Conservation (phyloP, 92 coral and sea anemone genomes). For the Heteractis magnifica region DNA sequence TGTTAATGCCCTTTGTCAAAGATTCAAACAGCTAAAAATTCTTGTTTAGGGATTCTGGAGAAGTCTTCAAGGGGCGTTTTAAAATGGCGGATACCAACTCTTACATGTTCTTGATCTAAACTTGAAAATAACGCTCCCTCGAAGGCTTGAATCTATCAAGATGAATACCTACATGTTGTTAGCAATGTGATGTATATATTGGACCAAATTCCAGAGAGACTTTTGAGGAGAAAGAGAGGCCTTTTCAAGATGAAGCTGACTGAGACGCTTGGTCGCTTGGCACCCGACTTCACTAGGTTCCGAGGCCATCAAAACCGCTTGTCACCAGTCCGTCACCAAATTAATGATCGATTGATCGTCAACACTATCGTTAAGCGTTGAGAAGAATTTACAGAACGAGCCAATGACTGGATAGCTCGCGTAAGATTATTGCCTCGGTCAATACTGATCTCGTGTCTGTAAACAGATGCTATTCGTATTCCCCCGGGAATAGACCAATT, state of each 20-base stretch:
- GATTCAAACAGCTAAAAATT: not conserved
- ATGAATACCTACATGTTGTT: constrained; percentile 17
- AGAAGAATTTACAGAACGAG: constrained; percentile 18
- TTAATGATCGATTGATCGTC: constrained; percentile 41
- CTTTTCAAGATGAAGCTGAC: constrained; percentile 1
- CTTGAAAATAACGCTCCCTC: constrained; percentile 2
- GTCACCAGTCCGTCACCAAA: constrained; percentile 45
- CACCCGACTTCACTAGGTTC: constrained; percentile 14
- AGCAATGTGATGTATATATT: not conserved
- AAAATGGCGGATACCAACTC: constrained; percentile 31
- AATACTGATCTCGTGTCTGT: constrained; percentile 27
- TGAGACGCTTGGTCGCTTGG: constrained; percentile 29
- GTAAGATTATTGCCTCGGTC: constrained; percentile 20
- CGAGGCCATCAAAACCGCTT: constrained; percentile 8
- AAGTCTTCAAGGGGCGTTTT: constrained; percentile 22
- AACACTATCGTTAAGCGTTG: constrained; percentile 25
- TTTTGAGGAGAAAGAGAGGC: not conserved
- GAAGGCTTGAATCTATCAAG: not conserved
- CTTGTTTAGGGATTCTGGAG: constrained; percentile 14
- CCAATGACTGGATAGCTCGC: constrained; percentile 18
- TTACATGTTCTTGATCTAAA: constrained; percentile 6
- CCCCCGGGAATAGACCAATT: constrained; percentile 27
- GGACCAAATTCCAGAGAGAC: constrained; percentile 6
- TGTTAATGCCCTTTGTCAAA: constrained; percentile 4
- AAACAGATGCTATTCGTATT: constrained; percentile 18